These are phyloP conservation scores for Phortica magna DNA, from an alignment of 2,888 invertebrate species.

Conservation along the genomic window DNA sequence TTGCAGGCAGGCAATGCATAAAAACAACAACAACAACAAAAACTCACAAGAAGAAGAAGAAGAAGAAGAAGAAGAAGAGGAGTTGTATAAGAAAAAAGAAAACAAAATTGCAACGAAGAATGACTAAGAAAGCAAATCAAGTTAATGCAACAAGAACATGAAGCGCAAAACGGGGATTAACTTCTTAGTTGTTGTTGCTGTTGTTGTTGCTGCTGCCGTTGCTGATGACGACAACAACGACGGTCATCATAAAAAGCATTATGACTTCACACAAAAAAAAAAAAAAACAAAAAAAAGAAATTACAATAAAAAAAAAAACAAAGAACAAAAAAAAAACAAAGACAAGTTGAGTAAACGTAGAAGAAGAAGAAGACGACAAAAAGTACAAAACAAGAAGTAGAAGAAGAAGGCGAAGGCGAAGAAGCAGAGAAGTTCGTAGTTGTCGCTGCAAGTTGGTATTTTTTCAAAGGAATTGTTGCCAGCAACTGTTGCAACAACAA, in stretches of 20 bases:
- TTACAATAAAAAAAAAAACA: slow-evolving; percentile 50
- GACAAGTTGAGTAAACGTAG: slow-evolving; percentile 4
- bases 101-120: too few relatives aligned
- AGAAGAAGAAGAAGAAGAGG: background rate
- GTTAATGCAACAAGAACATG: background rate
- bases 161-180: background rate
- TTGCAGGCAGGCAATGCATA: slow-evolving; percentile 58
- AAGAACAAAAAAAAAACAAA: slow-evolving; percentile 56
- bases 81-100: too few relatives aligned
- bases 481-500: slow-evolving; percentile 27
- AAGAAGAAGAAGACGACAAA: slow-evolving; percentile 10
- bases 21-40: slow-evolving; percentile 58
- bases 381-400: slow-evolving; percentile 53
- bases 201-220: background rate
- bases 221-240: background rate
- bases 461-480: slow-evolving; percentile 64
- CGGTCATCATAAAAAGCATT: slow-evolving; percentile 21
- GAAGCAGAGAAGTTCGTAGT: slow-evolving; percentile 12
- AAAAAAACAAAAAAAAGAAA: slow-evolving; percentile 53
- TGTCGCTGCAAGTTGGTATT: slow-evolving; percentile 63
- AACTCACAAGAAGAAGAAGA: slow-evolving; percentile 8
- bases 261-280: slow-evolving; percentile 8
- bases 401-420: background rate
- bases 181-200: background rate
- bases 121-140: background rate